Evolutionary conservation across 2,113 vertebrate genomes (phyloP), one percentile per base, ranked within the genome.

Genomic region (Hipposideros armiger): DNA sequence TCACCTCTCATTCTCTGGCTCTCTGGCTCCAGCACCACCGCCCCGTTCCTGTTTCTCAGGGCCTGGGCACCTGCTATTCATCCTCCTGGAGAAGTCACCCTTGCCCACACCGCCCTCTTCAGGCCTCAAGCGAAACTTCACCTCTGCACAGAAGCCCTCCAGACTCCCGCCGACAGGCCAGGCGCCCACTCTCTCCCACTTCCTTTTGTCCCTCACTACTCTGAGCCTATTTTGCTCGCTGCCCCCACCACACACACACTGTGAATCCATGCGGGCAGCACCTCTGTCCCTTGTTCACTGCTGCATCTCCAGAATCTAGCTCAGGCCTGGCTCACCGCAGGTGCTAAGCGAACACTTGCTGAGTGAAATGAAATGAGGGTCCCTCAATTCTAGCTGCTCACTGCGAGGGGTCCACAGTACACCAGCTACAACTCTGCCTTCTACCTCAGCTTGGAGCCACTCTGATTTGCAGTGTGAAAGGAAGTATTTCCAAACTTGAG

Each of bases 191-290:
- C 85, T 77, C 40, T 47, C 16, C 91, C 13, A 22, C 13, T 78
- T n/a, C 17, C 60, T 60, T 47, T 8, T 2, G 1, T 47, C 32
- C 74, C 81, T 56, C 58, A n/a, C 66, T 83, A 11, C 42, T 47
- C 42, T 28, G 11, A 50, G 20, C 62, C 1, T 15, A 13, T 36
- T 50, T 47, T 74, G 69, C 50, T 30, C 8, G 15, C 10, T 4
- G 69, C 13, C 80, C 66, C 45, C 3, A 19, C 45, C 19, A 30
- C 20, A 24, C 20, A 42, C 69, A 70, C 36, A 26, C 62, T 2
- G 11, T 50, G 5, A 56, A 45, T 67, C 64, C 47, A 14, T 1
- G 16, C 24, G 50, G 58, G 24, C 7, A 52, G 66, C 0, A 0
- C 76, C 64, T 4, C 7, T 26, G 24, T 28, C 32, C 47, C 62